Evolutionary conservation across 2,113 vertebrate genomes (phyloP).

Genomic region (Menura novaehollandiae): DNA sequence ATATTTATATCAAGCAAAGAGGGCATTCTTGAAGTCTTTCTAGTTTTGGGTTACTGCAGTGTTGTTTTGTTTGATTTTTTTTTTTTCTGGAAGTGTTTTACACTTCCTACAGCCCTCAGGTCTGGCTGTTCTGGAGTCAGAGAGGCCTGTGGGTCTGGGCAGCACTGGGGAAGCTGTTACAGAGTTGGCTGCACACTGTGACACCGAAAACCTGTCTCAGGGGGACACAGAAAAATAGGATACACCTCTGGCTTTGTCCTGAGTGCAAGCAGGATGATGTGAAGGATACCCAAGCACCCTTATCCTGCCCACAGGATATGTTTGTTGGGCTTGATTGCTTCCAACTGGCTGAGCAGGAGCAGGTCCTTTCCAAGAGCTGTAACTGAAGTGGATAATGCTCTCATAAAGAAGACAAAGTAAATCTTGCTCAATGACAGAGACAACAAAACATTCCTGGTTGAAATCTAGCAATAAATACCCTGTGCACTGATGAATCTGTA

Average conservation of each 20-base stretch:
- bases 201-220: background rate
- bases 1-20: background rate
- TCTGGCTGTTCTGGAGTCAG: background rate
- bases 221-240: background rate
- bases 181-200: background rate
- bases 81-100: background rate
- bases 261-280: background rate
- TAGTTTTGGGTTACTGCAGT: background rate
- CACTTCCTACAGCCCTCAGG: background rate
- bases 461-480: background rate
- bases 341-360: background rate
- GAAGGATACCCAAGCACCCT: background rate
- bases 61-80: too few species aligned
- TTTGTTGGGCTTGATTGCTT: background rate
- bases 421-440: slow-evolving; percentile 17
- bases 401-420: background rate
- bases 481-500: background rate
- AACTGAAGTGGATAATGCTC: background rate
- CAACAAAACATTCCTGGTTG: background rate
- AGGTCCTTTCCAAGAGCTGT: background rate
- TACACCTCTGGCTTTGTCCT: background rate
- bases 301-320: background rate
- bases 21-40: background rate
- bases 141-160: background rate
- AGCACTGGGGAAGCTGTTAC: background rate